Evolutionary conservation across 2,113 vertebrate genomes (phyloP).

Genomic region (human (Homo sapiens)): GRCh38 chr18:38800001-38800500

Average conservation of each 20-base stretch:
- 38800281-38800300: not conserved
- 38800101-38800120: not conserved
- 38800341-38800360: not conserved
- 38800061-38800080: not conserved
- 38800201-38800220: not conserved
- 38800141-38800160: not conserved
- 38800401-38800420: not conserved
- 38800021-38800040: not conserved
- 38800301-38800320: not conserved
- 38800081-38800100: not conserved
- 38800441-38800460: slow-evolving; percentile 47
- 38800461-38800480: slow-evolving; percentile 15
- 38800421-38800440: slow-evolving; percentile 50
- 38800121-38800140: not conserved
- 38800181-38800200: not conserved
- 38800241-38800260: not conserved
- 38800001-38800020: not conserved
- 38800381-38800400: not conserved
- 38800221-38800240: not conserved
- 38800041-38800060: not conserved
- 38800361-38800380: not conserved
- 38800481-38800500: slow-evolving; percentile 62
- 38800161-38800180: not conserved
- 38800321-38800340: no score
- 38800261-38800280: not conserved